A percentile compares a stretch with the other conserved stretches of the same genome.
phyloP scores from a whole-genome alignment of 2,888 invertebrate species.

The Orthonevra nobilis region DNA sequence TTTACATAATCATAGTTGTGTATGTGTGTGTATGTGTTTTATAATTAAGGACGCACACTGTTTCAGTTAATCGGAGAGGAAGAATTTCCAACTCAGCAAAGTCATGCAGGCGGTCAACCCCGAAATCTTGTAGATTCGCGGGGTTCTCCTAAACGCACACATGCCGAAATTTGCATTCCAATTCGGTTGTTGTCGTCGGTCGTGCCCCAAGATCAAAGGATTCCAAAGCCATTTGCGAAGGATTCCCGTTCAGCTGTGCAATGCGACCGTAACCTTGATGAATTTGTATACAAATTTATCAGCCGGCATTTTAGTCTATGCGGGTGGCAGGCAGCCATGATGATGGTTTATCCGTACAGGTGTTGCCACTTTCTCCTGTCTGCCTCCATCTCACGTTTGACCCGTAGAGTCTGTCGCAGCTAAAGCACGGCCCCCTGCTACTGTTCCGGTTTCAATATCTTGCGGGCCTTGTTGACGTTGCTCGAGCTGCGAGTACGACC shows the following conservation, averaged over 20 bases:
- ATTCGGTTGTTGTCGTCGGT: slow-evolving; percentile 49
- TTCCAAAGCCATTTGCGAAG: slow-evolving; percentile 50
- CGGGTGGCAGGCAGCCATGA: too few relatives aligned
- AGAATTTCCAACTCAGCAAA: too few relatives aligned
- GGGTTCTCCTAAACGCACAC: slow-evolving; percentile 7
- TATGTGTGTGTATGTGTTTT: slow-evolving; percentile 26
- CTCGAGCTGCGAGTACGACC: too few relatives aligned
- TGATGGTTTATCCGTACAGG: slow-evolving; percentile 52
- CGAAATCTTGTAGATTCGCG: too few relatives aligned
- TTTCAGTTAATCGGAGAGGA: slow-evolving; percentile 48
- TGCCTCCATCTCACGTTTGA: slow-evolving; percentile 14
- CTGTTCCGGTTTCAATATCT: too few relatives aligned
- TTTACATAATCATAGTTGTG: not conserved
- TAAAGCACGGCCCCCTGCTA: not conserved
- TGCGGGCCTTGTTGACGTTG: too few relatives aligned
- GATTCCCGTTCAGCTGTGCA: slow-evolving; percentile 55
- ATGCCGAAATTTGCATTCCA: slow-evolving; percentile 60
- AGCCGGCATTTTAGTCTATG: too few relatives aligned
- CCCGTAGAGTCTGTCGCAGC: slow-evolving; percentile 13
- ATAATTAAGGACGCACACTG: slow-evolving; percentile 37
- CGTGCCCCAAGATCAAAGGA: slow-evolving; percentile 56
- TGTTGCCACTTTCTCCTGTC: slow-evolving; percentile 55
- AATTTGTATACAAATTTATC: slow-evolving; percentile 60
- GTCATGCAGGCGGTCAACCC: too few relatives aligned
- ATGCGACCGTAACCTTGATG: slow-evolving; percentile 65